Evolutionary conservation across 2,888 invertebrate genomes (phyloP), one percentile per base, ranked within the genome.

Genomic region (Torymus texanus): DNA sequence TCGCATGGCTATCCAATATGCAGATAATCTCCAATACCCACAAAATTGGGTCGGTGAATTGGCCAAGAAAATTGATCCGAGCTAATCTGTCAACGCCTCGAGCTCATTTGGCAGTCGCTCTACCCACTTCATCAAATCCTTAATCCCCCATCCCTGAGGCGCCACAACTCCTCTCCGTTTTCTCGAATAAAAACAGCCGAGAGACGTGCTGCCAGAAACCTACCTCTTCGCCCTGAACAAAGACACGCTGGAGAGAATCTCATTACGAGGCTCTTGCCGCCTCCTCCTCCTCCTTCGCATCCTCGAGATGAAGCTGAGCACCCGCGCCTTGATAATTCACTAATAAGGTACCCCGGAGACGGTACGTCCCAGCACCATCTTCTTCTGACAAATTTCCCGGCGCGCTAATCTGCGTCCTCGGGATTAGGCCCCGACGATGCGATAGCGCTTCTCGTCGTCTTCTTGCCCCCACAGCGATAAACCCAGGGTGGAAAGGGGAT

Each of bases 291-390:
- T 41, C 16, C 41, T 41, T 8, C 8, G 5, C 41, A n/a, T 41
- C 16, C 14, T 8, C 12, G 13, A 24, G 18, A 24, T 18, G 21
- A 8, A 55, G 18, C 21, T 63, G 55, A 59, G 67, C 51, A 16
- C 16, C 11, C 59, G n/a, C 13, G 77, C 79, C 82, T 75, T 82
- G 83, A 83, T 83, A 83, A 83, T 75, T 81, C 82, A 75, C 70
- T 83, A 82, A 85, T 83, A 82, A 79, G 82, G 79, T 58, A 81
- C 78, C 81, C 72, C 53, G 76, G 71, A 82, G 82, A 82, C 65
- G 75, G 58, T 61, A 2, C 21, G 51, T 53, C 21, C n/a, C 66
- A 67, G 77, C 50, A 29, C 41, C 41, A 41, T 0, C 41, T 41
- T 41, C 66, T 55, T 18, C 62, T 75, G 79, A 70, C 79, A 75